These are phyloP conservation scores for Tringa solitaria DNA, from an alignment of 2,113 vertebrate species.

Conservation along the genomic window DNA sequence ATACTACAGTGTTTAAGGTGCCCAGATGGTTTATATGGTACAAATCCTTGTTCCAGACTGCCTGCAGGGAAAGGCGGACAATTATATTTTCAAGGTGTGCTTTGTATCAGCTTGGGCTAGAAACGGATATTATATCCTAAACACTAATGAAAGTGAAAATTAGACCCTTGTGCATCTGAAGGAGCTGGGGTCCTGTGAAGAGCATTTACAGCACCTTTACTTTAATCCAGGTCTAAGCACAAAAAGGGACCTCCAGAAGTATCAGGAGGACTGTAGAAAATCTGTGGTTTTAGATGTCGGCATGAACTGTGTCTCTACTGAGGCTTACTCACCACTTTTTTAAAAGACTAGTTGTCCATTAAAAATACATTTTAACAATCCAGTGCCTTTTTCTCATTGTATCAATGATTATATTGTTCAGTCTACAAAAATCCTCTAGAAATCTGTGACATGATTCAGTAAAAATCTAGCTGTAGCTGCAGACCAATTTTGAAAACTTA, in stretches of 20 bases:
- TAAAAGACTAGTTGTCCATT: background rate
- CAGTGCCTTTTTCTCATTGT: background rate
- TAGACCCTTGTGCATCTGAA: background rate
- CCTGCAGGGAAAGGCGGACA: background rate
- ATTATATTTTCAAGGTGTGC: background rate
- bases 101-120: background rate
- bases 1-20: background rate
- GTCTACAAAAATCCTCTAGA: background rate
- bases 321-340: background rate
- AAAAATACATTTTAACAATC: background rate
- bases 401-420: background rate
- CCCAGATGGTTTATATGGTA: background rate
- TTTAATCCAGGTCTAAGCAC: background rate
- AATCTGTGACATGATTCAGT: background rate
- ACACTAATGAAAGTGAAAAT: background rate
- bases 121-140: background rate
- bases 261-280: background rate
- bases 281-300: background rate
- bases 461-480: background rate
- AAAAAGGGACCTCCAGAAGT: background rate
- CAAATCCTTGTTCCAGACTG: background rate
- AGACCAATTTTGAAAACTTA: constrained; percentile 14
- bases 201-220: background rate
- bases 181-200: background rate
- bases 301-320: background rate